phyloP scores from a whole-genome alignment of 2,113 vertebrate genomes.

The Pelusios castaneus region DNA sequence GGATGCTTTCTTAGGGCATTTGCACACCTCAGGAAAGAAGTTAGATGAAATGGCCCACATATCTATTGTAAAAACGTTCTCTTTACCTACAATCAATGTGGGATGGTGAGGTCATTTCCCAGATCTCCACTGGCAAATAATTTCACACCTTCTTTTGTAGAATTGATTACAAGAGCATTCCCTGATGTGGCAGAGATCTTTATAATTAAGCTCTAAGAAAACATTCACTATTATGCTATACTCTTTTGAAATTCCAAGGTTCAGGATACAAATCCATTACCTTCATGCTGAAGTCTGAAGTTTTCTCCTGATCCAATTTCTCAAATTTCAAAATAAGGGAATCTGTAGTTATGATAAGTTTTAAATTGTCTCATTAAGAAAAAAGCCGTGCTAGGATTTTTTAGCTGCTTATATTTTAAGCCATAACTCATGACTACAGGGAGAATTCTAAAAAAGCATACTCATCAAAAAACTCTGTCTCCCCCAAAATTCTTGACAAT shows the following conservation, averaged over 20 bases:
- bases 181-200: conserved; percentile 82
- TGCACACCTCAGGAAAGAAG: conserved; percentile 82
- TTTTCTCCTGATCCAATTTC: conserved; percentile 82
- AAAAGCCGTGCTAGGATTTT: neutral
- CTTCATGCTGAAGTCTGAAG: conserved; percentile 85
- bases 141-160: conserved; percentile 83
- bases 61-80: conserved; percentile 83
- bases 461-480: neutral
- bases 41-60: conserved; percentile 84
- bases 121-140: conserved; percentile 83
- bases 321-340: conserved; percentile 81
- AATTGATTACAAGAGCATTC: conserved; percentile 83
- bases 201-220: conserved; percentile 81
- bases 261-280: conserved; percentile 85
- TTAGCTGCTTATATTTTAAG: neutral
- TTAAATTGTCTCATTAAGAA: neutral
- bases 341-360: conserved; percentile 55
- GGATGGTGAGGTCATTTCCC: conserved; percentile 81
- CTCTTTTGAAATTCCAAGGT: conserved; percentile 83
- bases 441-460: neutral
- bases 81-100: conserved; percentile 84
- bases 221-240: conserved; percentile 87
- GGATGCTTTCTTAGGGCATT: conserved; percentile 72
- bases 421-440: neutral
- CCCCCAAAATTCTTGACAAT: neutral